These are phyloP conservation scores for Muricea muricata DNA, from an alignment of 92 coral and sea anemone genomes.

Conservation along the genomic window DNA sequence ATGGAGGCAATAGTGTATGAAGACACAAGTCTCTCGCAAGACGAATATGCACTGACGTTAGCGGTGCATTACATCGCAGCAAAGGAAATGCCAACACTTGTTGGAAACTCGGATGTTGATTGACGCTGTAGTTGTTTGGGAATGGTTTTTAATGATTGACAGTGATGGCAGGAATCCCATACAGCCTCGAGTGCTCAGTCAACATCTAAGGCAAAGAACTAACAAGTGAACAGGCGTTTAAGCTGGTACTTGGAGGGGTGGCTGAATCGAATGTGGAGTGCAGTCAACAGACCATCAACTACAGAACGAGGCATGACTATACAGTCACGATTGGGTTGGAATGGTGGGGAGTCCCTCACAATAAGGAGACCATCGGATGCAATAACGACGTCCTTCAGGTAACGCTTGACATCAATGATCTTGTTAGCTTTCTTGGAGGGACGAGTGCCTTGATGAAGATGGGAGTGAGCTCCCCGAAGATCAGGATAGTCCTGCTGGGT, in stretches of 20 bases:
- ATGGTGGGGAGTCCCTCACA: constrained; percentile 32
- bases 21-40: constrained; percentile 50
- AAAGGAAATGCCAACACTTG: not conserved
- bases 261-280: constrained; percentile 45
- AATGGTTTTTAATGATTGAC: constrained; percentile 45
- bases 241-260: constrained; percentile 57
- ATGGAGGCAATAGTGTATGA: constrained; percentile 37
- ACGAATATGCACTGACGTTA: constrained; percentile 51
- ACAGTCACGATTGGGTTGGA: constrained; percentile 26
- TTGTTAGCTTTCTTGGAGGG: constrained; percentile 58
- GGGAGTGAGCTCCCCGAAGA: constrained; percentile 52
- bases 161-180: constrained; percentile 47
- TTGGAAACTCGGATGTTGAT: not conserved
- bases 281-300: constrained; percentile 33
- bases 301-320: constrained; percentile 23
- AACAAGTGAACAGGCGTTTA: constrained; percentile 45
- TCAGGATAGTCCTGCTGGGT: constrained; percentile 56
- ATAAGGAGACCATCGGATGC: constrained; percentile 48
- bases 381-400: constrained; percentile 57
- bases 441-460: constrained; percentile 17
- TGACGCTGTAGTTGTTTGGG: constrained; percentile 29
- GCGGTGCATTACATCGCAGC: constrained; percentile 30
- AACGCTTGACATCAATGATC: constrained; percentile 51
- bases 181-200: constrained; percentile 46
- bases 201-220: constrained; percentile 57